Evolutionary conservation across 2,113 vertebrate species (phyloP).

Genomic region (Varanus salvator): DNA sequence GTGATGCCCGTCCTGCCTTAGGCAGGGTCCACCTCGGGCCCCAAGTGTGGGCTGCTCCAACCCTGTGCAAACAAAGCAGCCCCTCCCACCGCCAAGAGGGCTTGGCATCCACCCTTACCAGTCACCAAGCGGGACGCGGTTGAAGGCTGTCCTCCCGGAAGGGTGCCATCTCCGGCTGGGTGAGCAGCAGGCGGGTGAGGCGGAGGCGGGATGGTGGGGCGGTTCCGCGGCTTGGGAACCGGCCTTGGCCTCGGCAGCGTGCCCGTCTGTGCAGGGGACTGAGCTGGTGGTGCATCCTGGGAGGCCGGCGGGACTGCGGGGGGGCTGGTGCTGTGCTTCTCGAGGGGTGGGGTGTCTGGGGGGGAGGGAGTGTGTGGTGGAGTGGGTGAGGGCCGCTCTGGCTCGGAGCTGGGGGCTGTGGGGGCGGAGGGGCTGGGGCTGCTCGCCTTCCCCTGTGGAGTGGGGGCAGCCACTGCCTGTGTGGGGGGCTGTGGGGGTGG

Average conservation of each 20-base stretch:
- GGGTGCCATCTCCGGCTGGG: constrained; percentile 57
- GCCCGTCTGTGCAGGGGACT: constrained; percentile 76
- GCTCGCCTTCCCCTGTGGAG: constrained; percentile 60
- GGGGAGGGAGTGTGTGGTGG: constrained; percentile 90
- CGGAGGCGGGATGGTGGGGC: constrained; percentile 90
- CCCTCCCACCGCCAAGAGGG: no score
- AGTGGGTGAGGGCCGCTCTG: constrained; percentile 75
- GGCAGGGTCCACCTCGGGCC: background rate
- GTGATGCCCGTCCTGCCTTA: background rate
- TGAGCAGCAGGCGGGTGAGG: constrained; percentile 83
- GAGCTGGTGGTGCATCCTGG: constrained; percentile 72
- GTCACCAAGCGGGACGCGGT: constrained; percentile 86
- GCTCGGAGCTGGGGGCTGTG: constrained; percentile 60
- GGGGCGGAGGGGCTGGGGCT: constrained; percentile 46
- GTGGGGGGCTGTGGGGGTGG: constrained; percentile 92
- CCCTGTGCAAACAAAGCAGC: background rate
- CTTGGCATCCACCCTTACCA: constrained; percentile 79
- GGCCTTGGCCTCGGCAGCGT: constrained; percentile 88
- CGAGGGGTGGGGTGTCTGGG: constrained; percentile 87
- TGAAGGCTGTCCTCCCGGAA: constrained; percentile 57
- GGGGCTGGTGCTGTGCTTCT: constrained; percentile 53
- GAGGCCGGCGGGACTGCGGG: constrained; percentile 22
- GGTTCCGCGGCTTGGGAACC: constrained; percentile 91
- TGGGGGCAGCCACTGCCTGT: constrained; percentile 72
- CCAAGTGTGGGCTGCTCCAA: background rate